Percentiles rank a stretch among this genome's conserved stretches.
Evolutionary conservation across 1,140 invertebrate genomes (phyloP).

Genomic region (Capitella teleta): DNA sequence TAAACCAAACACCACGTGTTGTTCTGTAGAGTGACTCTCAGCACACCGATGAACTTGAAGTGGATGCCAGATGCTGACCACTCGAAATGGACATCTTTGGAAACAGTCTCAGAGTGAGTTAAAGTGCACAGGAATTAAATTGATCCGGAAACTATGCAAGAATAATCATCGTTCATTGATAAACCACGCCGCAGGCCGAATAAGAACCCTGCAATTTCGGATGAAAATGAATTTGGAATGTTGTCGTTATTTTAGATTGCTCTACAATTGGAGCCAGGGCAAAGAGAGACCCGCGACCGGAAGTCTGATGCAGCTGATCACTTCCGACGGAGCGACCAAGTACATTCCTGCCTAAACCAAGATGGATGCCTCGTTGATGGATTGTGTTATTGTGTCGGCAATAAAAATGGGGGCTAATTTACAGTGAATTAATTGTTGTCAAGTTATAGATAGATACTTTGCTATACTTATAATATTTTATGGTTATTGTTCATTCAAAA

Average conservation of each 20-base stretch:
- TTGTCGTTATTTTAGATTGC: conserved; percentile 13
- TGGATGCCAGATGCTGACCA: conserved; percentile 96
- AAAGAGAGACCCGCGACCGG: conserved; percentile 71
- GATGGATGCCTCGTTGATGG: too few species aligned
- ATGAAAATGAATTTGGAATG: too few species aligned
- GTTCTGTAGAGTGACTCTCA: conserved; percentile 77
- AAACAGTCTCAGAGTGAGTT: conserved; percentile 66
- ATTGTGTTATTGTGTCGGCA: too few species aligned
- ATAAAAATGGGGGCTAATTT: too few species aligned
- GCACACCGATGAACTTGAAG: conserved; percentile 94
- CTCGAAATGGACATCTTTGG: conserved; percentile 79
- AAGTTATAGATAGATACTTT: too few species aligned
- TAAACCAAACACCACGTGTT: too few species aligned
- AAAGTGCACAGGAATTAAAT: neutral
- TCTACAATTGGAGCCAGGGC: conserved; percentile 62
- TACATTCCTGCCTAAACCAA: conserved; percentile 15
- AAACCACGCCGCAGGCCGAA: too few species aligned
- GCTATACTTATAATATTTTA: too few species aligned
- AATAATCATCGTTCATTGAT: neutral
- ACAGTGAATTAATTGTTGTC: too few species aligned
- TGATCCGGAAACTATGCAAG: neutral
- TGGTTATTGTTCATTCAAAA: too few species aligned
- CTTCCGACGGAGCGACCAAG: conserved; percentile 62
- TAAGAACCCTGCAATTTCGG: too few species aligned
- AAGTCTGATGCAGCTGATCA: conserved; percentile 79